Evolutionary conservation across 2,797 vertebrate genomes (phyloP).

Genomic region (Coluber constrictor): DNA sequence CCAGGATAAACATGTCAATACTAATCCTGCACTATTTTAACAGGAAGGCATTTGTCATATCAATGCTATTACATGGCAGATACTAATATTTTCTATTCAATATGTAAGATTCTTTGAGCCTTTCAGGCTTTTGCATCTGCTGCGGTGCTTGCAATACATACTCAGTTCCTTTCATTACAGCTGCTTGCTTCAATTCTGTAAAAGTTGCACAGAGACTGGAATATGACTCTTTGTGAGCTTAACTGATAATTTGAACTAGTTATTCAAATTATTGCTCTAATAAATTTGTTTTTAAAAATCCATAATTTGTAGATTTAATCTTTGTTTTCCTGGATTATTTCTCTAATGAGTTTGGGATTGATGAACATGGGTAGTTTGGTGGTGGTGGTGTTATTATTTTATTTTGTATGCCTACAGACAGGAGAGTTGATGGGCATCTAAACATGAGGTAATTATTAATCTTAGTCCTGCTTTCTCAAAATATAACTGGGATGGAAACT

Average conservation of each 20-base stretch:
- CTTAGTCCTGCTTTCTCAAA: constrained; percentile 23
- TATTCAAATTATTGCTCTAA: background rate
- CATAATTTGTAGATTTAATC: background rate
- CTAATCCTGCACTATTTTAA: background rate
- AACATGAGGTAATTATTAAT: constrained; percentile 18
- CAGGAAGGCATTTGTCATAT: background rate
- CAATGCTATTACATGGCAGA: background rate
- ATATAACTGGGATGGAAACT: background rate
- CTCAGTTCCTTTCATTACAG: background rate
- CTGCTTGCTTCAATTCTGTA: background rate
- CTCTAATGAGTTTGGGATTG: constrained; percentile 33
- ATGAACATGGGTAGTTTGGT: constrained; percentile 4
- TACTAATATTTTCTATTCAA: background rate
- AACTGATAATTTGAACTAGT: background rate
- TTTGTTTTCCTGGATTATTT: background rate
- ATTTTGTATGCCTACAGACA: background rate
- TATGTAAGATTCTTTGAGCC: background rate
- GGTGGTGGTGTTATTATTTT: background rate
- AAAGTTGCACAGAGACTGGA: background rate
- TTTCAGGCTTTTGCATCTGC: background rate
- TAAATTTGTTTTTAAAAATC: background rate
- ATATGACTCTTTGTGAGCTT: background rate
- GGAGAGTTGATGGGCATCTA: constrained; percentile 2
- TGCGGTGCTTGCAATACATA: background rate
- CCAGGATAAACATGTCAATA: background rate